Evolutionary conservation across 2,797 vertebrate species (phyloP), one percentile per base, ranked within the genome.

Genomic region (Neosalanx taihuensis): DNA sequence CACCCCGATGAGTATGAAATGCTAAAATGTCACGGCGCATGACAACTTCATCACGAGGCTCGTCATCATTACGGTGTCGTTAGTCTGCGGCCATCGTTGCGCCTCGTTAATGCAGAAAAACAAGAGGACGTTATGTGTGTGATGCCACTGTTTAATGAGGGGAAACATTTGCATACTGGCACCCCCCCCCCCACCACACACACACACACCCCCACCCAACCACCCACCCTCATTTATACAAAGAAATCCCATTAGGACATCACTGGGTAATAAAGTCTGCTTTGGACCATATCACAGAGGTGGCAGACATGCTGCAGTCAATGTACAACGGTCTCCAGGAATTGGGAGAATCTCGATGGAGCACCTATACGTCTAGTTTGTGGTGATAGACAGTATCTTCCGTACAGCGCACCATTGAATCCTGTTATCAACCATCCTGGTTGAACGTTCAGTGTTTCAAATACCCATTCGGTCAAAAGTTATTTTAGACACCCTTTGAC

Each of bases 81-180:
- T 97, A 96, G 94, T 94, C 94, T 92, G 82, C 91, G 90, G 93
- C 94, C 93, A 94, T 93, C 93, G 93, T 89, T 94, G 93, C 91
- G 92, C 89, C 93, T 96, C 94, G 94, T 96, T 97, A 96, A 95
- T 94, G 94, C 89, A 83, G 88, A 92, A 94, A 94, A 95, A 96
- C 95, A 95, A 94, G 94, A 95, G 96, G 95, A 96, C 96, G 95
- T 95, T 92, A 12, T 46, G 90, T 94, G 94, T 95, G 93, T 91
- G 93, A 82, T 82, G 82, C 23, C 23, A 56, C 72, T 93, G 92
- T 94, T 95, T 96, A 96, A 96, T 96, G 96, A 97, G 89, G 89
- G 95, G 91, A 89, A 72, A 87, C 94, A 97, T 97, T 92, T 91
- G 88, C 90, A 92, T 91, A 88, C 80, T 87, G 89, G 87, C 90